phyloP scores from a whole-genome alignment of 2,888 invertebrate species.

The Neocrepidodera transversa region DNA sequence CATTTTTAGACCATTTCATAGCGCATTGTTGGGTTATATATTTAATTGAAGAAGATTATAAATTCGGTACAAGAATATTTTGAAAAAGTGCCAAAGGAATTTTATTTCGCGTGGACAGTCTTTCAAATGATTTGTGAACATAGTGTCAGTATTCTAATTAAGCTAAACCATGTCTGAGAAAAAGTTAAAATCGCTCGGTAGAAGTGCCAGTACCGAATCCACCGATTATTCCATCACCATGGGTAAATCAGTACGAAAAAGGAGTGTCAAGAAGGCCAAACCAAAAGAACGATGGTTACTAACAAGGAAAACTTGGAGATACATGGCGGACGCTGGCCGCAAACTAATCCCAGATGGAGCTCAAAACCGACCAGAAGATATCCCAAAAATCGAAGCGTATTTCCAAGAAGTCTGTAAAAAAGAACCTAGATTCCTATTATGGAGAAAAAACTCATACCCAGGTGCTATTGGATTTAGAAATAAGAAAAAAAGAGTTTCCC shows the following conservation, averaged over 20 bases:
- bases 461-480: slow-evolving; percentile 69
- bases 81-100: slow-evolving; percentile 33
- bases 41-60: slow-evolving; percentile 35
- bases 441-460: slow-evolving; percentile 85
- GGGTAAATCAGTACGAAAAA: slow-evolving; percentile 67
- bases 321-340: slow-evolving; percentile 90
- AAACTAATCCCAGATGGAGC: slow-evolving; percentile 84
- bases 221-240: slow-evolving; percentile 60
- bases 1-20: slow-evolving; percentile 47
- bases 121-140: slow-evolving; percentile 35
- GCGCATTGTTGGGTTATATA: slow-evolving; percentile 43
- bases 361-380: slow-evolving; percentile 75
- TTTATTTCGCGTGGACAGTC: slow-evolving; percentile 15
- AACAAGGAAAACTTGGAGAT: slow-evolving; percentile 89
- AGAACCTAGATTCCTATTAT: slow-evolving; percentile 79
- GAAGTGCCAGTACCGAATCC: slow-evolving; percentile 61
- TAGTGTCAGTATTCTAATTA: slow-evolving; percentile 21
- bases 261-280: slow-evolving; percentile 55
- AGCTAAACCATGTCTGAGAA: slow-evolving; percentile 49
- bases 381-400: slow-evolving; percentile 82
- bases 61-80: slow-evolving; percentile 25
- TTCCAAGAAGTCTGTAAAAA: slow-evolving; percentile 83
- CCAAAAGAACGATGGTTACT: slow-evolving; percentile 85
- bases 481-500: slow-evolving; percentile 62
- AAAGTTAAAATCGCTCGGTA: slow-evolving; percentile 50